Evolutionary conservation across 2,797 vertebrate species (phyloP).

Genomic region (Rhadinocentrus ornatus): DNA sequence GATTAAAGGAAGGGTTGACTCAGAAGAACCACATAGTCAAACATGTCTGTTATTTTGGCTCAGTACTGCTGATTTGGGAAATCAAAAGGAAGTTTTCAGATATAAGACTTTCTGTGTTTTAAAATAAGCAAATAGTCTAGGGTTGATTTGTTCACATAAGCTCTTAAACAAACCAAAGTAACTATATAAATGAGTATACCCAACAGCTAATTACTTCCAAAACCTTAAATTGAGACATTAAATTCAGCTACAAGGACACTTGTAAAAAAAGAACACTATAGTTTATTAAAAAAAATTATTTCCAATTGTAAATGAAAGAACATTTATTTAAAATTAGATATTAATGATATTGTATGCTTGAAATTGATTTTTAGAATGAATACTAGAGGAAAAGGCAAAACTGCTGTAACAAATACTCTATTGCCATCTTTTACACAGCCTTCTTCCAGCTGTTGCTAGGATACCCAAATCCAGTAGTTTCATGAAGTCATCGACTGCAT

Average conservation of each 20-base stretch:
- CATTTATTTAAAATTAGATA: not conserved
- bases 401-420: constrained; percentile 59
- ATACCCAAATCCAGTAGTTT: constrained; percentile 66
- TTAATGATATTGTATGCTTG: not conserved
- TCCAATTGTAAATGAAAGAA: constrained; percentile 37
- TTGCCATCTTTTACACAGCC: constrained; percentile 57
- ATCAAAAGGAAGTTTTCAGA: constrained; percentile 41
- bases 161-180: constrained; percentile 1
- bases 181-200: not conserved
- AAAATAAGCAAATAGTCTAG: constrained; percentile 41
- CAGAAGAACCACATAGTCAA: constrained; percentile 35
- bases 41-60: constrained; percentile 65
- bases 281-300: constrained; percentile 22
- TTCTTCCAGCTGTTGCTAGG: constrained; percentile 64
- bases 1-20: constrained; percentile 55
- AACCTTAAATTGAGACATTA: not conserved
- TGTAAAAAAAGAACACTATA: not conserved
- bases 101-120: constrained; percentile 29
- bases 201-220: not conserved
- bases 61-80: constrained; percentile 37
- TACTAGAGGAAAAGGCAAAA: constrained; percentile 43
- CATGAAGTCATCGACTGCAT: constrained; percentile 57
- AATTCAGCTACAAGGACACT: not conserved
- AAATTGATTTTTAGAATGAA: constrained; percentile 54
- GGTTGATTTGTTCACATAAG: constrained; percentile 40